Percentiles rank a stretch among this genome's conserved stretches.
Evolutionary conservation across 2,113 vertebrate genomes (phyloP).

Genomic region (Pangasianodon hypophthalmus): DNA sequence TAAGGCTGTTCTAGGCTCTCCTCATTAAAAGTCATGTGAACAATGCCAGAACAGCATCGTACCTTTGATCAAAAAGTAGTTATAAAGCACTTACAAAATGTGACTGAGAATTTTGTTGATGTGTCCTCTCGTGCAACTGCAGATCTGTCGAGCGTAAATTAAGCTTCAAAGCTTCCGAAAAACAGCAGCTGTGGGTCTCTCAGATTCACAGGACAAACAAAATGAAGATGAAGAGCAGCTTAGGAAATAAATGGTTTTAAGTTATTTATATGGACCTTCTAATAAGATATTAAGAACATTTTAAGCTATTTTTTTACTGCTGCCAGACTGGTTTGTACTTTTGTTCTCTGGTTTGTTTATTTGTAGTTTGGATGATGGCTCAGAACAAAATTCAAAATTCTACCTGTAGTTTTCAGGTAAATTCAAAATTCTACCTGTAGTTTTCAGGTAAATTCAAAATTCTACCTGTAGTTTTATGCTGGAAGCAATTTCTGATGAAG

Average conservation of each 20-base stretch:
- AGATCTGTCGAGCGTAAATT: neutral
- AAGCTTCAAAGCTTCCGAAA: neutral
- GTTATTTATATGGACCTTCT: neutral
- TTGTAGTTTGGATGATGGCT: neutral
- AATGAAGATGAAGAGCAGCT: neutral
- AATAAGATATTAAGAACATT: neutral
- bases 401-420: neutral
- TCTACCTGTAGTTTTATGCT: neutral
- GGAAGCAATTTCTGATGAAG: neutral
- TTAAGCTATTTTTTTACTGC: too few relatives aligned
- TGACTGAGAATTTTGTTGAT: neutral
- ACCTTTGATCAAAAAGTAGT: neutral
- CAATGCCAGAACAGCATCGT: neutral
- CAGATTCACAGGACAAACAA: neutral
- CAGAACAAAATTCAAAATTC: neutral
- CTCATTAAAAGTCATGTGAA: slow-evolving; percentile 13
- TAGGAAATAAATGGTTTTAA: neutral
- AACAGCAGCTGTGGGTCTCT: neutral
- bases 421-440: too few relatives aligned
- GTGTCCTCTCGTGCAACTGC: neutral
- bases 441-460: neutral
- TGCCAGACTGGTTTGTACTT: neutral
- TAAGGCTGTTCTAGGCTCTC: neutral
- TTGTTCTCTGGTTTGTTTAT: neutral
- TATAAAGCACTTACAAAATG: neutral